A percentile compares a stretch with the other conserved stretches of the same genome.
These are phyloP conservation scores for Saguinus midas DNA, from an alignment of 2,113 vertebrate genomes.

Conservation along the genomic window DNA sequence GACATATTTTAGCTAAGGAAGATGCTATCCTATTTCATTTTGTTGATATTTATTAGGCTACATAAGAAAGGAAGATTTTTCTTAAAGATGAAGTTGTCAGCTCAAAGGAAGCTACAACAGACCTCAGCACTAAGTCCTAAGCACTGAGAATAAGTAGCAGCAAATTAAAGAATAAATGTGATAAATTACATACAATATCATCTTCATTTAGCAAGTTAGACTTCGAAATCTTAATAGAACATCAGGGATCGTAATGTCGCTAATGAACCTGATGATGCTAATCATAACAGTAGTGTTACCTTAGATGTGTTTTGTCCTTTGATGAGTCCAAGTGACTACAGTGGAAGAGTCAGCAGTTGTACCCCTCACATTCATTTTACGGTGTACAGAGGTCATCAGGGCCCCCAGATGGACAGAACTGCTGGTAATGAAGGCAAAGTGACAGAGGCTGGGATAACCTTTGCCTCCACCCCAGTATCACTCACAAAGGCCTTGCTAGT, in stretches of 20 bases:
- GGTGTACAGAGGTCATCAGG: neutral
- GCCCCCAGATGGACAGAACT: neutral
- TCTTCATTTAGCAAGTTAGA: neutral
- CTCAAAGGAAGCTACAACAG: neutral
- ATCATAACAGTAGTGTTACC: neutral
- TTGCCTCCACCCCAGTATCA: neutral
- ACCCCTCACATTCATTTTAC: neutral
- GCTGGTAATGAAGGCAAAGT: neutral
- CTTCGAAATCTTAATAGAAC: neutral
- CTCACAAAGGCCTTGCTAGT: neutral
- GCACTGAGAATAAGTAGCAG: neutral
- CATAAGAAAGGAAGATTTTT: neutral
- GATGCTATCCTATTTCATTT: neutral
- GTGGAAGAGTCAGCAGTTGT: neutral
- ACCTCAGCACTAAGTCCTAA: neutral
- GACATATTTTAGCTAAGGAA: constrained; percentile 33
- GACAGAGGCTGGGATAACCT: neutral
- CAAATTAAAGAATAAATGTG: neutral
- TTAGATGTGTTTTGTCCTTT: neutral
- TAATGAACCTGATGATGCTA: neutral
- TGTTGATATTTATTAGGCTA: neutral
- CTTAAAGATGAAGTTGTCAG: neutral
- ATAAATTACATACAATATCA: neutral
- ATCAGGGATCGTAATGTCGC: neutral
- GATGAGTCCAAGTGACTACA: neutral